Base-by-base conservation (phyloP, 2,113 vertebrate genomes). In the Prunella himalayana region DNA sequence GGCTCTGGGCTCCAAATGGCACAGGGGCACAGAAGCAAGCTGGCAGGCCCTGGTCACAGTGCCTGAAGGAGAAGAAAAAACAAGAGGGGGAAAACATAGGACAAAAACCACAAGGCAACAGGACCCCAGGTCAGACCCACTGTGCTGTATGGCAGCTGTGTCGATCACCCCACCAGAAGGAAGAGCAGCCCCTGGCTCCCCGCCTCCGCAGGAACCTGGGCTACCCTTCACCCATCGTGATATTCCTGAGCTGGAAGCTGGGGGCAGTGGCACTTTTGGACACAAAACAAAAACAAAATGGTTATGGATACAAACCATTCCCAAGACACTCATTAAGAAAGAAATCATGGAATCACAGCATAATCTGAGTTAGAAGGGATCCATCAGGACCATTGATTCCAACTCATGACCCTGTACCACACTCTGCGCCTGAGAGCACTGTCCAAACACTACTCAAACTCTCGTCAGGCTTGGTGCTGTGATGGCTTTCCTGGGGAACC, bases 191-290 rank as follows among this genome's bases (percentile, higher is more conserved):
- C 20, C 15, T 35, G 25, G 25, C 25, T 7, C 20, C 24, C 13
- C 24, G 0, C 12, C 0, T 10, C 61, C 0, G 0, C 1, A 37
- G 44, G 57, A 33, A 39, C 45, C 57, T 19, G 3, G 35, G 30
- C 22, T 0, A 0, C 22, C 16, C 28, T 33, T 49, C 22, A 6
- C 3, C 35, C 28, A 14, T 41, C 0, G 0, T 0, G 0, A n/a
- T 49, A 41, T 28, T 41, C 23, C 28, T 0, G 0, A 33, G 15
- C 18, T 41, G 44, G 35, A 25, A 11, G 3, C 3, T 1, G 2
- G 6, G 5, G 4, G 2, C 20, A 41, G 15, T 23, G 53, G 18
- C 45, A 41, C 7, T 27, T 69, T 12, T 7, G 8, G 15, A n/a
- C 30, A 59, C 19, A n/a, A 50, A 81, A 49, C 11, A 39, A 33